These are phyloP conservation scores for Aspidiotus destructor DNA, from an alignment of 2,888 invertebrate species.

Conservation along the genomic window DNA sequence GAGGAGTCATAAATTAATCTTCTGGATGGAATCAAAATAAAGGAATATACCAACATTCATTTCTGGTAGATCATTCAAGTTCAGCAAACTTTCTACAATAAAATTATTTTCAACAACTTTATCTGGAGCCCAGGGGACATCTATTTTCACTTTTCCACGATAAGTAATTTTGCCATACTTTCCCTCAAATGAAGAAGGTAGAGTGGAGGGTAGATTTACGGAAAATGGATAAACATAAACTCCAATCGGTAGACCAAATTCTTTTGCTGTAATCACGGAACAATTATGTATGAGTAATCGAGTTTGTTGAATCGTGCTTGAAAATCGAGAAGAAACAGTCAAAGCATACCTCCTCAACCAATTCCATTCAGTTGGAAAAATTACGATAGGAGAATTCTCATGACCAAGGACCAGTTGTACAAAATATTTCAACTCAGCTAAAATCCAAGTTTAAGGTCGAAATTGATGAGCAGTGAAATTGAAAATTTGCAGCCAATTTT, in stretches of 20 bases:
- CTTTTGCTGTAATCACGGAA: conserved; percentile 43
- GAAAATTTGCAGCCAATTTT: no score
- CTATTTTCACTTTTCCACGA: conserved; percentile 63
- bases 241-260: conserved; percentile 61
- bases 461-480: no score
- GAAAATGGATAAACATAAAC: conserved; percentile 67
- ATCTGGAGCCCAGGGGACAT: conserved; percentile 75
- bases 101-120: conserved; percentile 72
- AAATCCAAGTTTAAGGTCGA: no score
- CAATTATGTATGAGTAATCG: no score
- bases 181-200: conserved; percentile 74
- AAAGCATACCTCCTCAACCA: no score
- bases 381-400: no score
- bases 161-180: conserved; percentile 64
- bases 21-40: background rate
- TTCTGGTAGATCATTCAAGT: conserved; percentile 65
- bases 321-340: no score
- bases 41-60: conserved; percentile 51
- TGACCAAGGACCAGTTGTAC: no score
- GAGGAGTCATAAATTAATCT: background rate
- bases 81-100: conserved; percentile 68
- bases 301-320: no score
- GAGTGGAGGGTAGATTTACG: conserved; percentile 57
- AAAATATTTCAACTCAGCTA: no score
- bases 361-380: no score